Conservation (phyloP, 2,113 vertebrate species). For the Brachypteracias leptosomus region DNA sequence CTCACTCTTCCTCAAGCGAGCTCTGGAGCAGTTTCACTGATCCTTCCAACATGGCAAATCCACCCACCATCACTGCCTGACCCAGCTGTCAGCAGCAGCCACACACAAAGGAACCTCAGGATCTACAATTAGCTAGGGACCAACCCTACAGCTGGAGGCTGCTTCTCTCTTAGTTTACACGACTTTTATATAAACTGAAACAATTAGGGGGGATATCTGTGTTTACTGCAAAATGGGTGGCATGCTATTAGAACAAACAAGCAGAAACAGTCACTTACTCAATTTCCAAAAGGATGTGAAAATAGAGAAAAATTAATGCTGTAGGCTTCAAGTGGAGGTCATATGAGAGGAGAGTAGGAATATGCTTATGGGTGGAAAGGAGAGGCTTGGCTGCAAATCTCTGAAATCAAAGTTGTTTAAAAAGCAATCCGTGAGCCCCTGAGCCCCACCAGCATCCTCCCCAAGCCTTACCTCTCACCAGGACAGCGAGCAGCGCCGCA, state of each 20-base stretch:
- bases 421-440: not conserved
- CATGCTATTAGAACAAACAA: not conserved
- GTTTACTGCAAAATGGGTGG: not conserved
- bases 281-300: not conserved
- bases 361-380: not conserved
- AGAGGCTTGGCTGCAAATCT: not conserved
- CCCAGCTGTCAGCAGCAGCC: not conserved
- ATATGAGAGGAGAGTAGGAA: not conserved
- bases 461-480: not conserved
- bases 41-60: not conserved
- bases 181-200: not conserved
- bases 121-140: not conserved
- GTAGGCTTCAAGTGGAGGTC: not conserved
- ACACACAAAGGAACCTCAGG: not conserved
- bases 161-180: not conserved
- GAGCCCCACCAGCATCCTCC: not conserved
- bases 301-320: not conserved
- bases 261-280: not conserved
- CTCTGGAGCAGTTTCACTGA: not conserved
- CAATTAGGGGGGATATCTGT: not conserved
- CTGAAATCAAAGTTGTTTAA: not conserved
- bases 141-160: not conserved
- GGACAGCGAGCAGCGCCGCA: not conserved
- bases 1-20: not conserved
- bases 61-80: rapidly evolving